Evolutionary conservation across 2,888 invertebrate genomes (phyloP).

Genomic region (Didymodactylos carnosus): DNA sequence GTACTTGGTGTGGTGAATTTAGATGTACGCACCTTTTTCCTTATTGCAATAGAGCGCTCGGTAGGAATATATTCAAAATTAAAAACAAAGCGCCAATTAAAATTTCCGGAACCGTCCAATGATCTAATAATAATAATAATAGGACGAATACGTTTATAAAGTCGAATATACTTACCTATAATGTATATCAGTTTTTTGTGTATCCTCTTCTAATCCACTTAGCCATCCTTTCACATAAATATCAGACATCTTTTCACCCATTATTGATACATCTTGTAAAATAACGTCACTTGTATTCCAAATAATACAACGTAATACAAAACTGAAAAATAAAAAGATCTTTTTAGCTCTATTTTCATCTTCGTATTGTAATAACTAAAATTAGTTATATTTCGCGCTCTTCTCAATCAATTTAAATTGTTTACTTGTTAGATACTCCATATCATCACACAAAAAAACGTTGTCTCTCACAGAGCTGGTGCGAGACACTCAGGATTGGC

Average conservation of each 20-base stretch:
- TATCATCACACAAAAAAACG: no score
- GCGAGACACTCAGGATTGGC: no score
- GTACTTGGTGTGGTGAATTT: no score
- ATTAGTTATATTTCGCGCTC: no score
- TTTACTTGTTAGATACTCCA: no score
- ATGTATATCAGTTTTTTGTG: slow-evolving; percentile 39
- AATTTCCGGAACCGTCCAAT: slow-evolving; percentile 38
- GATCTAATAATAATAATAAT: slow-evolving; percentile 18
- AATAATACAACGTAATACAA: slow-evolving; percentile 34
- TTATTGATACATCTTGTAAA: slow-evolving; percentile 35
- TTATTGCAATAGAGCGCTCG: slow-evolving; percentile 35
- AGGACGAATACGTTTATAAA: no score
- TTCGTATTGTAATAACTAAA: no score
- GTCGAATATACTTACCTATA: slow-evolving; percentile 24
- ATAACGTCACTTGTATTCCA: slow-evolving; percentile 37
- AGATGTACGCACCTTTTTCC: no score
- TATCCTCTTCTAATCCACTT: slow-evolving; percentile 24
- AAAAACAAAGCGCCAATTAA: slow-evolving; percentile 39
- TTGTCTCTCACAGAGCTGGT: no score
- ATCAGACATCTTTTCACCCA: slow-evolving; percentile 37
- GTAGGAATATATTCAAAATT: slow-evolving; percentile 37
- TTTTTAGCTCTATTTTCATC: background rate
- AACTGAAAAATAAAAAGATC: slow-evolving; percentile 19
- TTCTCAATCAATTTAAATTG: no score
- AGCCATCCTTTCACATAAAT: slow-evolving; percentile 37